Conservation (phyloP, 2,113 vertebrate species). For the Oenanthe melanoleuca region DNA sequence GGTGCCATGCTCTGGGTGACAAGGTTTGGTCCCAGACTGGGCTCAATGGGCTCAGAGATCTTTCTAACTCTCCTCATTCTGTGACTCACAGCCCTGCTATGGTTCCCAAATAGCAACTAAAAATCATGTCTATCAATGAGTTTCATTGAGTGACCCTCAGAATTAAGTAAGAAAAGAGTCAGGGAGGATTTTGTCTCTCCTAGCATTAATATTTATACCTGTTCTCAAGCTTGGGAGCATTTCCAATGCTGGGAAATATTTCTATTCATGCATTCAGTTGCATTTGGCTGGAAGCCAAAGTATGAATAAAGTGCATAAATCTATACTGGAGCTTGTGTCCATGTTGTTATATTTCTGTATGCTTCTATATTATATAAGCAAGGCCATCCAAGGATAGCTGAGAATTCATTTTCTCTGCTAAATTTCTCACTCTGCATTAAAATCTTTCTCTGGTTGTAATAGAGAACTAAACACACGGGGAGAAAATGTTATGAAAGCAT, state of each 20-base stretch:
- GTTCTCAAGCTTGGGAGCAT: accelerated
- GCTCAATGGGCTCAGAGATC: background rate
- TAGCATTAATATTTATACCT: conserved; percentile 6
- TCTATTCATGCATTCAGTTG: background rate
- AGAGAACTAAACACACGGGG: background rate
- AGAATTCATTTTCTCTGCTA: background rate
- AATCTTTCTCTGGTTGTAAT: conserved; percentile 34
- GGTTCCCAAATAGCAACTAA: background rate
- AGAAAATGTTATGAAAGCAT: background rate
- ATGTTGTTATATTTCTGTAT: background rate
- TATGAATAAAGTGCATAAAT: conserved; percentile 33
- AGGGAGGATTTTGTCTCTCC: background rate
- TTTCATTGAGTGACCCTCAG: background rate
- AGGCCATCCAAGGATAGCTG: background rate
- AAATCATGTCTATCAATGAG: background rate
- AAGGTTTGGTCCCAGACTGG: background rate
- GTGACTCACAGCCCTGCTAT: background rate
- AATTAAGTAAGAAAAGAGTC: background rate
- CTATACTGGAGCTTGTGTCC: background rate
- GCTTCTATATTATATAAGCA: conserved; percentile 17
- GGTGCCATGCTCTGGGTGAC: background rate
- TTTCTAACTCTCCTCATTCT: background rate
- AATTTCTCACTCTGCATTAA: background rate
- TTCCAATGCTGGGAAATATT: background rate
- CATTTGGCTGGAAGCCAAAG: conserved; percentile 15